Base-by-base conservation (phyloP, 2,888 invertebrate species). In the Lasioglossum oenotherae region DNA sequence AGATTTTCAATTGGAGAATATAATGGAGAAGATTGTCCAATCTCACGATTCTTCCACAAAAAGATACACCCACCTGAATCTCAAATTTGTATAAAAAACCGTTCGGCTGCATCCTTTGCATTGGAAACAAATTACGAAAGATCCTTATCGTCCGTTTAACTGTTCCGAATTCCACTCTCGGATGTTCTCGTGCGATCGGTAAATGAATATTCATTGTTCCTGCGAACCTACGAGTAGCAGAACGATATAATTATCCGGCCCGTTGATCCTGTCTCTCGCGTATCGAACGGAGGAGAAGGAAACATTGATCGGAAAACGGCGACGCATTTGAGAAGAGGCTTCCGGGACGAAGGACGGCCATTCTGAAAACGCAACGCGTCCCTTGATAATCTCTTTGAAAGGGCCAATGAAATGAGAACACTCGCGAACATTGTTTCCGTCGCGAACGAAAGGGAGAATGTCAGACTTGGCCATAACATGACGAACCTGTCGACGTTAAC, bases 361-460 rank as follows among this genome's bases (percentile, higher is more conserved):
- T 38, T 35, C 49, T 14, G 49, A 49, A 74, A 74, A 64, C 46
- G 44, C 41, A 38, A 53, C 46, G 57, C 27, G 78, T 73, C 35
- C 74, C 38, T 57, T 69, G 44, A 35, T 71, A 77, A 78, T 76
- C 49, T 38, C 60, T 72, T 77, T 49, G 44, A 71, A 78, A 64
- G 71, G 35, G 44, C 60, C 75, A 75, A 53, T 64, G 38, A 49
- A 72, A 73, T 49, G 27, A 78, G 31, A 64, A 53, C 19, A 78
- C 38, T 75, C 72, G 73, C n/a, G 38, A 67, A 60, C 23, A 80
- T 31, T 80, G 31, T 78, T 84, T 74, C 76, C 35, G 31, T 73
- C 73, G 76, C 23, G 79, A 85, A 80, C 44, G 72, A 53, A 74
- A 72, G 67, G 44, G 79, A 73, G 69, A 69, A 27, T 12, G 46